These are phyloP conservation scores for Staurois parvus DNA, from an alignment of 2,797 vertebrate genomes.

Conservation along the genomic window DNA sequence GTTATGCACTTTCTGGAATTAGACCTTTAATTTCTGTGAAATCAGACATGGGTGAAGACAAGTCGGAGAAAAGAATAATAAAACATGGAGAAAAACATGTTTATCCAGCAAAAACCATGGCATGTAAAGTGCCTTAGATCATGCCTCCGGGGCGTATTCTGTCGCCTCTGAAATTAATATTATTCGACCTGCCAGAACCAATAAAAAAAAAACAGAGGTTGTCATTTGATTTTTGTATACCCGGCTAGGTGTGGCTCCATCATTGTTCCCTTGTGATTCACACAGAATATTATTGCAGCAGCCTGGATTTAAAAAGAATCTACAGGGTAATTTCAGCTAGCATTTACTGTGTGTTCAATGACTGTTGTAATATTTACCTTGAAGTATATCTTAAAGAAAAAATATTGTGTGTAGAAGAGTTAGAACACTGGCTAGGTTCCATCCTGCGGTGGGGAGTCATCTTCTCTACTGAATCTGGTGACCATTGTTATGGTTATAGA, in stretches of 20 bases:
- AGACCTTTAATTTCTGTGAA: slow-evolving; percentile 34
- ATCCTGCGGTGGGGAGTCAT: not conserved
- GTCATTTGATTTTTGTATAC: slow-evolving; percentile 34
- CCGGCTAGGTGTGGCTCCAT: slow-evolving; percentile 20
- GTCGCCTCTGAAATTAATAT: slow-evolving; percentile 50
- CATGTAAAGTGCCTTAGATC: slow-evolving; percentile 47
- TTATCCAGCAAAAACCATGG: slow-evolving; percentile 43
- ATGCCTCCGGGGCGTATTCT: slow-evolving; percentile 39
- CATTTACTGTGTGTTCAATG: not conserved
- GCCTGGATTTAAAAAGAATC: not conserved
- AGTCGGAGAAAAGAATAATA: slow-evolving; percentile 46
- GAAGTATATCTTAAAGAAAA: not conserved
- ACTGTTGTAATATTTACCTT: not conserved
- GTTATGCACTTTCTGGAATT: slow-evolving; percentile 51
- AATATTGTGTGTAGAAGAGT: not conserved
- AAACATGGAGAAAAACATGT: slow-evolving; percentile 49
- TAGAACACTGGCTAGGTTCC: not conserved
- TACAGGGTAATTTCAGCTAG: not conserved
- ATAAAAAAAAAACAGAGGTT: slow-evolving; percentile 39
- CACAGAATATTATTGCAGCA: not conserved
- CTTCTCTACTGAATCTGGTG: not conserved
- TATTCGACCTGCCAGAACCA: slow-evolving; percentile 37
- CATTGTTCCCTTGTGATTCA: slow-evolving; percentile 47
- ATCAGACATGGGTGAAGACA: slow-evolving; percentile 46
- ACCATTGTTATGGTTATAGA: not conserved